phyloP scores from a whole-genome alignment of 2,888 invertebrate genomes.

The Acleris literana region DNA sequence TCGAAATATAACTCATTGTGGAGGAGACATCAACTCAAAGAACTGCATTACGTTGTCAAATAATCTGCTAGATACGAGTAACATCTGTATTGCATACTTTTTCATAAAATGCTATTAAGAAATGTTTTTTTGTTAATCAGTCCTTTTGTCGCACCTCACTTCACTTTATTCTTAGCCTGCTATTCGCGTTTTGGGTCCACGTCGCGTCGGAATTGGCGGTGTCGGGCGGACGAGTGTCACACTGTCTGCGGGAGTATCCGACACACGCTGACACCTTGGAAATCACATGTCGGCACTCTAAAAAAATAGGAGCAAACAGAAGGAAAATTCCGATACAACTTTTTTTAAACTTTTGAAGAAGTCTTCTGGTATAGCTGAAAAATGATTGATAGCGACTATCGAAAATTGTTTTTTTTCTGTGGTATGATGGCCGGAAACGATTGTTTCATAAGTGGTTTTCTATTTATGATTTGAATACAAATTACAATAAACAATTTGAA shows the following conservation, averaged over 20 bases:
- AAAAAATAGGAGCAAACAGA: too few species aligned
- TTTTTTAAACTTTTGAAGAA: too few species aligned
- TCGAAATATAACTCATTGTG: slow-evolving; percentile 40
- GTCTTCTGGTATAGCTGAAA: too few species aligned
- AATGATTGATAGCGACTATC: too few species aligned
- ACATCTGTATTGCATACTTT: too few species aligned
- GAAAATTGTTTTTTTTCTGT: background rate
- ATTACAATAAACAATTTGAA: slow-evolving; percentile 43
- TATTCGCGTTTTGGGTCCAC: slow-evolving; percentile 51
- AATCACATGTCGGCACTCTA: slow-evolving; percentile 13
- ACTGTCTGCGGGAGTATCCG: slow-evolving; percentile 41
- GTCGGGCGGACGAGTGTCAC: slow-evolving; percentile 40
- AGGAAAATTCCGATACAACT: too few species aligned
- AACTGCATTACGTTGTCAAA: too few species aligned
- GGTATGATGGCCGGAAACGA: background rate
- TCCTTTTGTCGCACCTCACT: slow-evolving; percentile 1
- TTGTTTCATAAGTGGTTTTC: background rate
- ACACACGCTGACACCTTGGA: slow-evolving; percentile 46
- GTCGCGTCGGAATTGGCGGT: slow-evolving; percentile 52
- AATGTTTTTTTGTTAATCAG: background rate
- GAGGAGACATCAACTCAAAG: background rate
- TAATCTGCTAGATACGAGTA: too few species aligned
- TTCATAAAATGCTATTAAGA: background rate
- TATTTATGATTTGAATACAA: slow-evolving; percentile 59
- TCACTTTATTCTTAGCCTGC: slow-evolving; percentile 22